These are phyloP conservation scores for Lepidotrigona ventralis DNA, from an alignment of 1,140 invertebrate species.

Conservation along the genomic window DNA sequence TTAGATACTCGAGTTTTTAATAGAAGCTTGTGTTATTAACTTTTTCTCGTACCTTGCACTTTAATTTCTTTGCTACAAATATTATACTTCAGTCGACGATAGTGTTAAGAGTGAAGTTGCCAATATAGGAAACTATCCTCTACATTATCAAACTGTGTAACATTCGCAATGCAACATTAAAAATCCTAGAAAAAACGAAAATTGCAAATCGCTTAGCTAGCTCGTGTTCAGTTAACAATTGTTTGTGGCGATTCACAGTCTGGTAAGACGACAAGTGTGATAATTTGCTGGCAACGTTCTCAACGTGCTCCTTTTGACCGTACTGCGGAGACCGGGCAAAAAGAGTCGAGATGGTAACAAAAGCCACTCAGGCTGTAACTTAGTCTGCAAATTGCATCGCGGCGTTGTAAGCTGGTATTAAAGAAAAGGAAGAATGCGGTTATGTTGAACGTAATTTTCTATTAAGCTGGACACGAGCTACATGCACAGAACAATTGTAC, in stretches of 20 bases:
- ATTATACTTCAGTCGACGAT: too few relatives aligned
- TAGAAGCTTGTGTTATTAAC: too few relatives aligned
- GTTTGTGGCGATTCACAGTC: neutral
- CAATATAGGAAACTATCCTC: too few relatives aligned
- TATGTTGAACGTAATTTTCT: neutral
- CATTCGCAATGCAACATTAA: too few relatives aligned
- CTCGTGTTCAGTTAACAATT: neutral
- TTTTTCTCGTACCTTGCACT: too few relatives aligned
- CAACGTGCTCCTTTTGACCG: neutral
- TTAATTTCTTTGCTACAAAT: too few relatives aligned
- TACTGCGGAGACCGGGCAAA: neutral
- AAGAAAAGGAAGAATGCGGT: neutral
- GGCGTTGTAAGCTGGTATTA: neutral
- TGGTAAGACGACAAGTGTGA: neutral
- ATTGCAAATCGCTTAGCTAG: neutral
- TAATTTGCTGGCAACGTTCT: neutral
- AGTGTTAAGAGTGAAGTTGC: too few relatives aligned
- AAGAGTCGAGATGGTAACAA: neutral
- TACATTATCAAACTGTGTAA: too few relatives aligned
- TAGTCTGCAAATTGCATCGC: neutral
- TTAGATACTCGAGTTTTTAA: too few relatives aligned
- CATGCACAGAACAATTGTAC: neutral
- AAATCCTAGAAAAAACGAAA: neutral
- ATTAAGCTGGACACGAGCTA: neutral
- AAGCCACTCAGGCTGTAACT: constrained; percentile 1